These are phyloP conservation scores for Patella caerulea DNA, from an alignment of 2,888 invertebrate genomes.

Conservation along the genomic window DNA sequence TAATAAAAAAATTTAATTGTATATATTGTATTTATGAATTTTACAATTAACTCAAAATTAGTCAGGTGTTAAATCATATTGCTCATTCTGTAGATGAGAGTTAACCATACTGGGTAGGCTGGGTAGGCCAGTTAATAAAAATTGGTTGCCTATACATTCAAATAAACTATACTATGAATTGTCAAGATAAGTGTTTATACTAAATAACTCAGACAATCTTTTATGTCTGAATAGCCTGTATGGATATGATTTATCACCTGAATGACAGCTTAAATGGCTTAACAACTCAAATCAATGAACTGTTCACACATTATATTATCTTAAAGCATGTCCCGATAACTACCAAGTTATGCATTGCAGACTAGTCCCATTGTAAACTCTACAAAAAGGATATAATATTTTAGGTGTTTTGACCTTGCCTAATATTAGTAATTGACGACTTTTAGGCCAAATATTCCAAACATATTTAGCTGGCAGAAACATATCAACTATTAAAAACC, in stretches of 20 bases:
- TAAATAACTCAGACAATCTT: neutral
- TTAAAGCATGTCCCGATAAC: too few species aligned
- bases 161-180: neutral
- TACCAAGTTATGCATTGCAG: too few species aligned
- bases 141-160: neutral
- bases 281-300: neutral
- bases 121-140: neutral
- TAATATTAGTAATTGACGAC: too few species aligned
- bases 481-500: too few species aligned
- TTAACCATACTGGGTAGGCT: too few species aligned
- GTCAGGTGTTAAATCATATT: slow-evolving; percentile 13
- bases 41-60: slow-evolving; percentile 21
- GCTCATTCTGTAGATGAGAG: neutral
- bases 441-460: too few species aligned
- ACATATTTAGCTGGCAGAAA: too few species aligned
- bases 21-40: slow-evolving; percentile 19
- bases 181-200: neutral
- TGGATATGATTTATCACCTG: neutral
- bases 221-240: neutral
- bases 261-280: slow-evolving; percentile 5
- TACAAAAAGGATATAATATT: too few species aligned
- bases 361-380: too few species aligned
- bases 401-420: too few species aligned
- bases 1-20: slow-evolving; percentile 14
- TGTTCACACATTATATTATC: neutral